phyloP scores from a whole-genome alignment of 2,888 invertebrate species.

The Nephrotoma flavescens region DNA sequence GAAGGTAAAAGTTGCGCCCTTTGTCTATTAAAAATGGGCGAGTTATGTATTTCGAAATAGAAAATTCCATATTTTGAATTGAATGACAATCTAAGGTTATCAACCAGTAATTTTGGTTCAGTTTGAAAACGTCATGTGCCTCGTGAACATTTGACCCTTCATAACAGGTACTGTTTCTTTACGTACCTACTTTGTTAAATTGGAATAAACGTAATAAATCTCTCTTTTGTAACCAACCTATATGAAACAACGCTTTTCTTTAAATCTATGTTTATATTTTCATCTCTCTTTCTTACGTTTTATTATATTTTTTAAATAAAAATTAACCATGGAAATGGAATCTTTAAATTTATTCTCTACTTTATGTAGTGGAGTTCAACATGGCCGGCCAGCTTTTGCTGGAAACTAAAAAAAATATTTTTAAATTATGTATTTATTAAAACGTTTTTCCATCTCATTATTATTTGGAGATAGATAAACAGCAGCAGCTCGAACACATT shows the following conservation, averaged over 20 bases:
- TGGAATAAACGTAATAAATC: background rate
- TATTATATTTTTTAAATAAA: background rate
- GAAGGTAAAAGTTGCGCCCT: background rate
- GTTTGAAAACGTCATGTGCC: background rate
- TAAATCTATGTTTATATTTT: background rate
- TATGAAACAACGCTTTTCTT: background rate
- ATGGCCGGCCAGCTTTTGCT: background rate
- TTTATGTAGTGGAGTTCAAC: background rate
- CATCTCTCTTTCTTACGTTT: background rate
- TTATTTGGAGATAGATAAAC: background rate
- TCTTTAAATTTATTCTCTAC: background rate
- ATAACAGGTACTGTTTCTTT: background rate
- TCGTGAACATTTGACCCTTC: background rate
- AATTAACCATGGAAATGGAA: background rate
- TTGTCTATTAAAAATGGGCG: background rate
- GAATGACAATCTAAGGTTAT: background rate
- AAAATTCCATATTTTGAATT: background rate
- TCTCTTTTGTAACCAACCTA: background rate
- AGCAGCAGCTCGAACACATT: background rate
- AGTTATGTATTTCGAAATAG: background rate
- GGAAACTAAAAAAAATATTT: background rate
- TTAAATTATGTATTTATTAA: too few species aligned
- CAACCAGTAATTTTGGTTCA: background rate
- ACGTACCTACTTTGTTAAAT: background rate
- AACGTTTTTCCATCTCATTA: too few species aligned